These are phyloP conservation scores for Steinernema khuongi DNA, from an alignment of 1,140 invertebrate species.

Conservation along the genomic window DNA sequence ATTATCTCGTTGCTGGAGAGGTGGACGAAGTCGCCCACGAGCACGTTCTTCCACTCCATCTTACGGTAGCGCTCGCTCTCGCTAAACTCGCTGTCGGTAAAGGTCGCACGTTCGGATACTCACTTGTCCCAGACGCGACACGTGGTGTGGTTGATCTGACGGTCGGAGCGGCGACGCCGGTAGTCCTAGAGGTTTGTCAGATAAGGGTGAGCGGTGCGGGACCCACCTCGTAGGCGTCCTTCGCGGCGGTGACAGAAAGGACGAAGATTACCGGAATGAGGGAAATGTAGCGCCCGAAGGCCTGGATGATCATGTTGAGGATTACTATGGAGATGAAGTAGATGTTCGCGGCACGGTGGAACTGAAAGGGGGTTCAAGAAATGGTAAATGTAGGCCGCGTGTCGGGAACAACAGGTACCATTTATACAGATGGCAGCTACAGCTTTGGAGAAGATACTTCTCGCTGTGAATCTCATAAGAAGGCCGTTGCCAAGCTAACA, in stretches of 20 bases:
- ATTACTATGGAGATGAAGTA: constrained; percentile 96
- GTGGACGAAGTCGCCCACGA: constrained; percentile 88
- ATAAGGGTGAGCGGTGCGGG: background rate
- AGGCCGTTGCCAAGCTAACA: no score
- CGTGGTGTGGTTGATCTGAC: constrained; percentile 83
- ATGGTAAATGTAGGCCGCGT: constrained; percentile 17
- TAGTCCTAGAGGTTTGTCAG: constrained; percentile 66
- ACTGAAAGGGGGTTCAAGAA: constrained; percentile 28
- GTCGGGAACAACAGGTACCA: no score
- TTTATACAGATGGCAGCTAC: no score
- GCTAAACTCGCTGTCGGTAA: constrained; percentile 31
- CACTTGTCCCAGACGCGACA: constrained; percentile 83
- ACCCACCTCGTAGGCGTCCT: constrained; percentile 79
- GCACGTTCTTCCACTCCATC: constrained; percentile 78
- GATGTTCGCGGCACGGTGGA: constrained; percentile 78
- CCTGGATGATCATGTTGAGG: constrained; percentile 68
- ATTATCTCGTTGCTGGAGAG: constrained; percentile 91
- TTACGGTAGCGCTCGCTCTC: constrained; percentile 69
- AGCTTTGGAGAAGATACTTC: no score
- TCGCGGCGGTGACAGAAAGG: constrained; percentile 87
- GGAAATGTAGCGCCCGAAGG: constrained; percentile 90
- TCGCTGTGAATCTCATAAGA: no score
- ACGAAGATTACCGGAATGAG: constrained; percentile 91
- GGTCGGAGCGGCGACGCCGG: constrained; percentile 78
- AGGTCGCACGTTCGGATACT: constrained; percentile 61